Conservation (phyloP, 2,113 vertebrate genomes). For the Onychostoma macrolepis region DNA sequence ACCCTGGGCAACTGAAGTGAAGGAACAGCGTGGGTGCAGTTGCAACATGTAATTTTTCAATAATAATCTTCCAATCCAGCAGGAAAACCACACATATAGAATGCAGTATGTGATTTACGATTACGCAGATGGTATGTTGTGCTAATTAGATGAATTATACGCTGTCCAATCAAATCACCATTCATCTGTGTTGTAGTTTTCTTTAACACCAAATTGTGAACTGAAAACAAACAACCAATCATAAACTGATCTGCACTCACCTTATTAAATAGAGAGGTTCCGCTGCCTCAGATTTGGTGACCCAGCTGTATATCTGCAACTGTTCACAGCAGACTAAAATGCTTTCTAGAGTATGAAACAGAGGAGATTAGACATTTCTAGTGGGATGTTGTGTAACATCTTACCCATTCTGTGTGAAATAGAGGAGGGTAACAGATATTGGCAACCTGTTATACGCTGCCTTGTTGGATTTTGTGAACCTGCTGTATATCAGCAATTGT, state of each 20-base stretch:
- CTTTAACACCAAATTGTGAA: not conserved
- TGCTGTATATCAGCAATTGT: not conserved
- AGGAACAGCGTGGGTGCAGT: not conserved
- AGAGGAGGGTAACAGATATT: not conserved
- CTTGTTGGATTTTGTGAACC: not conserved
- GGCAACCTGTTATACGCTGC: not conserved
- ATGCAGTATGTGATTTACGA: not conserved
- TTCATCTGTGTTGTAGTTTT: not conserved
- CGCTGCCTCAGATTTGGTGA: not conserved
- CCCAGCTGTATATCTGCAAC: not conserved
- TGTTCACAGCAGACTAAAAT: not conserved
- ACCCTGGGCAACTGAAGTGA: conserved; percentile 29
- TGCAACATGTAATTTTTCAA: conserved; percentile 7
- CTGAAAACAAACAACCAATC: not conserved
- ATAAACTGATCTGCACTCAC: not conserved
- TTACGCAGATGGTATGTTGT: not conserved
- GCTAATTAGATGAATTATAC: not conserved
- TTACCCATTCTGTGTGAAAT: not conserved
- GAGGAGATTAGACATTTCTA: not conserved
- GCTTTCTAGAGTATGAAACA: not conserved
- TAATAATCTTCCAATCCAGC: conserved; percentile 19
- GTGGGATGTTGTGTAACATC: not conserved
- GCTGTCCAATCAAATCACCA: not conserved
- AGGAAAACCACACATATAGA: not conserved
- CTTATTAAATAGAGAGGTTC: not conserved